Evolutionary conservation across 2,888 invertebrate genomes (phyloP).

Genomic region (Elegia similella): DNA sequence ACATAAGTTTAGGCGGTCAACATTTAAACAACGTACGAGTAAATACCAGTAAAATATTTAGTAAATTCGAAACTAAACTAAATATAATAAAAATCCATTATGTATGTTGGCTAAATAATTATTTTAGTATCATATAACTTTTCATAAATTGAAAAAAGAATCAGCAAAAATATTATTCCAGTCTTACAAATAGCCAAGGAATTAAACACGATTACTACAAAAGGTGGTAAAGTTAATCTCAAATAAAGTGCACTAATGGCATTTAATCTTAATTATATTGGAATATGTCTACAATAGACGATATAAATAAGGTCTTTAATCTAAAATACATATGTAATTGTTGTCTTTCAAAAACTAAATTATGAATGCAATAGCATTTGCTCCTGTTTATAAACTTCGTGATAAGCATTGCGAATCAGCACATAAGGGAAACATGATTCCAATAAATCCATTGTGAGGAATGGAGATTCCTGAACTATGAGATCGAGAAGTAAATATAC

Average conservation of each 20-base stretch:
- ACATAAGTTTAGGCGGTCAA: constrained; percentile 11
- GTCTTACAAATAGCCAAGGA: constrained; percentile 46
- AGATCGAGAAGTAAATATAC: constrained; percentile 97
- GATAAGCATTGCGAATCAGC: constrained; percentile 98
- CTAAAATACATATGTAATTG: constrained; percentile 15
- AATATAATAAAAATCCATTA: constrained; percentile 4
- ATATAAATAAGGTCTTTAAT: constrained; percentile 21
- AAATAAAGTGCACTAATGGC: constrained; percentile 25
- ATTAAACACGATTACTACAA: constrained; percentile 1
- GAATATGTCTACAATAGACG: constrained; percentile 28
- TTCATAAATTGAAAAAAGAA: background rate
- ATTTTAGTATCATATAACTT: background rate
- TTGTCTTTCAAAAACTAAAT: constrained; percentile 37
- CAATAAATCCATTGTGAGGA: constrained; percentile 98
- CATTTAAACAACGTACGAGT: background rate
- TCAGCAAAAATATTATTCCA: constrained; percentile 41
- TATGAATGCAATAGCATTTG: constrained; percentile 82
- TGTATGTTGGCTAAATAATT: background rate
- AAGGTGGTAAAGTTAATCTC: constrained; percentile 21
- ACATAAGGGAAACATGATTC: constrained; percentile 99
- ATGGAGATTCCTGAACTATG: constrained; percentile 98
- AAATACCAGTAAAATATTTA: background rate
- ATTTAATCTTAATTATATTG: constrained; percentile 25
- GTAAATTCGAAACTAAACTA: constrained; percentile 5
- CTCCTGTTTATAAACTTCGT: constrained; percentile 96